Evolutionary conservation across 2,797 vertebrate genomes (phyloP), one percentile per base, ranked within the genome.

Genomic region (Acrocephalus scirpaceus): DNA sequence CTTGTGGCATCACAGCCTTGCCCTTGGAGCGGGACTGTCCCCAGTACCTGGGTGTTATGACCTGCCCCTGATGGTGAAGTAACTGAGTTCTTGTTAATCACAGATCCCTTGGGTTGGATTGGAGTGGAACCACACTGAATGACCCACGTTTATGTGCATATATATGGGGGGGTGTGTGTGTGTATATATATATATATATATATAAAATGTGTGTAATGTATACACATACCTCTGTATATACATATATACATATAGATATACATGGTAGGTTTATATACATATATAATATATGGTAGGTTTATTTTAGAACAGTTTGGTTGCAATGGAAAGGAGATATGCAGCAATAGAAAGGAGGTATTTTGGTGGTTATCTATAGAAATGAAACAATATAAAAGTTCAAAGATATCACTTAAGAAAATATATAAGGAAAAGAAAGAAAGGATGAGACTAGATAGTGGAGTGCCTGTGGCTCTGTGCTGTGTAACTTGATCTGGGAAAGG

Each of bases 121-220:
- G 20, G 51, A 34, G 29, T 65, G 66, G 16, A 26, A 45, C 5
- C 13, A 51, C 45, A 22, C 29, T 9, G 36, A 58, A 26, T 58
- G 30, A 34, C 12, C 40, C 15, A 5, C 32, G 45, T 34, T 71
- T 72, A 9, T 53, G 16, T 36, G 9, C 5, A 5, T 15, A 16
- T 5, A 2, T 23, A 0, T 34, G n/a, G n/a, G n/a, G n/a, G n/a
- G n/a, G 6, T 73, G 2, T 61, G 38, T 38, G 11, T 60, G 7
- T 42, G 4, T n/a, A 6, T 36, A 9, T 18, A 23, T 19, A 5
- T 19, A 25, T 5, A 8, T 22, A 4, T 36, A 4, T 26, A 3
- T n/a, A 3, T 14, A 16, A 38, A 38, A 38, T 58, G 7, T 22
- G 8, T 30, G 11, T 20, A 16, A 38, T 38, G 38, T 38, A 38